Evolutionary conservation across 2,113 vertebrate species (phyloP).

Genomic region (Takifugu bimaculatus): DNA sequence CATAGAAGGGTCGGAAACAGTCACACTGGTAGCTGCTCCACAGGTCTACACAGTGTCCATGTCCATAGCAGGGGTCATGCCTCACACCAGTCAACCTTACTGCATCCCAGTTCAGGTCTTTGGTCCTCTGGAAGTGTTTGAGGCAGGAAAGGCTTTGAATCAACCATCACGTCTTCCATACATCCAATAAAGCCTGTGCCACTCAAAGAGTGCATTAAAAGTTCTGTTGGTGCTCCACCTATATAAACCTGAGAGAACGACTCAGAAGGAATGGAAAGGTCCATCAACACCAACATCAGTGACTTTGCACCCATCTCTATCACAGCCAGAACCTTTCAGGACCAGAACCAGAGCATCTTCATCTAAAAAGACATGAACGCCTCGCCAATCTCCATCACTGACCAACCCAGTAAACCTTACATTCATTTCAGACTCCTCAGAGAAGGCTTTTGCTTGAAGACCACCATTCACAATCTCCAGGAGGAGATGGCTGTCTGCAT

Average conservation of each 20-base stretch:
- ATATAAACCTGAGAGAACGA: constrained; percentile 57
- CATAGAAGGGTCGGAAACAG: constrained; percentile 81
- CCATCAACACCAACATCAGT: constrained; percentile 32
- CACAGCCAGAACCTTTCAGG: constrained; percentile 71
- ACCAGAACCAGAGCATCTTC: constrained; percentile 69
- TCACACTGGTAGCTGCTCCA: constrained; percentile 84
- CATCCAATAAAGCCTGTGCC: constrained; percentile 80
- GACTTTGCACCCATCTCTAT: constrained; percentile 64
- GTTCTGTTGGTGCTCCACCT: constrained; percentile 70
- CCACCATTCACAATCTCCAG: constrained; percentile 76
- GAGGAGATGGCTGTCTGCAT: constrained; percentile 63
- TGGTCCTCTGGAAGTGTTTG: constrained; percentile 40
- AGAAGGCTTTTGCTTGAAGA: constrained; percentile 67
- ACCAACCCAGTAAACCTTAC: constrained; percentile 57
- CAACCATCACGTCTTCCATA: constrained; percentile 82
- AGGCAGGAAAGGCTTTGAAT: constrained; percentile 72
- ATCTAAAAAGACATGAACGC: constrained; percentile 56
- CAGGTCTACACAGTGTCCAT: constrained; percentile 82
- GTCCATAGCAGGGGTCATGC: constrained; percentile 76
- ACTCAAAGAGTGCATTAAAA: constrained; percentile 56
- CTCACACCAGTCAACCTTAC: constrained; percentile 80
- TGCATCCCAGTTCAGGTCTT: constrained; percentile 72
- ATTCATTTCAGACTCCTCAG: constrained; percentile 48
- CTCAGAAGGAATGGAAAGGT: constrained; percentile 36
- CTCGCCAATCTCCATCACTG: constrained; percentile 83